phyloP scores from a whole-genome alignment of 2,888 invertebrate genomes.

The Balanococcus diminutus region DNA sequence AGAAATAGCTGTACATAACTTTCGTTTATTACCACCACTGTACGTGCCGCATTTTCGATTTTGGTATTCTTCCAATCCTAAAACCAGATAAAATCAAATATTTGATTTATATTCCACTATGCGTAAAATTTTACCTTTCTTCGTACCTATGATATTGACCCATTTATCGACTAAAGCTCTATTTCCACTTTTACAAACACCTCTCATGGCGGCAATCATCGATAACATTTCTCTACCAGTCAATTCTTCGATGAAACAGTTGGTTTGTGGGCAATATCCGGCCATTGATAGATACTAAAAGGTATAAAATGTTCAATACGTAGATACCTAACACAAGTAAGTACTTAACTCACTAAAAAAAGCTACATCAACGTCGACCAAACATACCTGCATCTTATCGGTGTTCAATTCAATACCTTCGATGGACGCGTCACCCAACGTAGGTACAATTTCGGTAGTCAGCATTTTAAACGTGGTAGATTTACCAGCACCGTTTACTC shows the following conservation, averaged over 20 bases:
- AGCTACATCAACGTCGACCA: not conserved
- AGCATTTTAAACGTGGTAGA: constrained; percentile 67
- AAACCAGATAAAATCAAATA: no score
- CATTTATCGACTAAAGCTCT: constrained; percentile 57
- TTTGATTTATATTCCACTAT: no score
- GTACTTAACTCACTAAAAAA: not conserved
- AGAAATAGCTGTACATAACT: no score
- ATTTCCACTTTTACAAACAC: constrained; percentile 63
- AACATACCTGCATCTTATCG: not conserved
- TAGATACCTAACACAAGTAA: not conserved
- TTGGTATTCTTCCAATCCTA: no score
- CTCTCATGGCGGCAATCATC: constrained; percentile 77
- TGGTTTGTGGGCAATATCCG: constrained; percentile 91
- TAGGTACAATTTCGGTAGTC: constrained; percentile 63
- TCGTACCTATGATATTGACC: constrained; percentile 58
- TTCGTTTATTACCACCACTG: no score
- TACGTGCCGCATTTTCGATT: no score
- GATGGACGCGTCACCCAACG: constrained; percentile 62
- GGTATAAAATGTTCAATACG: not conserved
- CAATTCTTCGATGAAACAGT: constrained; percentile 77
- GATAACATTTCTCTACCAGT: constrained; percentile 76
- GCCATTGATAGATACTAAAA: constrained; percentile 72
- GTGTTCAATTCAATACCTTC: constrained; percentile 59
- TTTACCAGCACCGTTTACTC: constrained; percentile 67
- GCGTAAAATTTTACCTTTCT: no score